Evolutionary conservation across 1,140 invertebrate species (phyloP).

Genomic region (Dolichoris vasculosae): DNA sequence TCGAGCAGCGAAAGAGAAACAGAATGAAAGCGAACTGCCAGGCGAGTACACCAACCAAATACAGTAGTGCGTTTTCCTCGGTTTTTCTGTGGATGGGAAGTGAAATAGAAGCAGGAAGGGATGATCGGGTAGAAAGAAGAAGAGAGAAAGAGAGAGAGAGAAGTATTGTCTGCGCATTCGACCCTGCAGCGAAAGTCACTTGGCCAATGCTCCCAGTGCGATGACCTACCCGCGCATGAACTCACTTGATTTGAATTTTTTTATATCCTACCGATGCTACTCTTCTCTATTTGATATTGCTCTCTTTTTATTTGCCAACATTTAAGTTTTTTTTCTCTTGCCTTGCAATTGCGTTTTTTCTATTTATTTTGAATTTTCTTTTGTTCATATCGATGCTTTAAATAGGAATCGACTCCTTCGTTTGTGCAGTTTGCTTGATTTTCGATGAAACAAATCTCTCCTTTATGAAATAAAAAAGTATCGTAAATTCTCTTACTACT

Average conservation of each 20-base stretch:
- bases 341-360: neutral
- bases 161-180: neutral
- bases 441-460: neutral
- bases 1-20: neutral
- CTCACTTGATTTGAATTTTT: slow-evolving; percentile 46
- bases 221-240: slow-evolving; percentile 22
- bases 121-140: neutral
- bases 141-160: neutral
- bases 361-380: neutral
- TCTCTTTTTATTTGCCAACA: neutral
- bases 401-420: neutral
- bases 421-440: neutral
- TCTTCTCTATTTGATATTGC: neutral
- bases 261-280: neutral
- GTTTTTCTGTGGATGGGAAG: neutral
- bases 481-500: neutral
- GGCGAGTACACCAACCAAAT: neutral
- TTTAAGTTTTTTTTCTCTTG: neutral
- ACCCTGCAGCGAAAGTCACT: slow-evolving; percentile 37
- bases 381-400: neutral
- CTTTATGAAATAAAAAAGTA: neutral
- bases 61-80: neutral
- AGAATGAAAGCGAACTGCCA: neutral
- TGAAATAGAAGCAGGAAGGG: neutral
- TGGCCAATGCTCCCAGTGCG: slow-evolving; percentile 21